Evolutionary conservation across 2,888 invertebrate genomes (phyloP).

Genomic region (Parasteatoda lunata): DNA sequence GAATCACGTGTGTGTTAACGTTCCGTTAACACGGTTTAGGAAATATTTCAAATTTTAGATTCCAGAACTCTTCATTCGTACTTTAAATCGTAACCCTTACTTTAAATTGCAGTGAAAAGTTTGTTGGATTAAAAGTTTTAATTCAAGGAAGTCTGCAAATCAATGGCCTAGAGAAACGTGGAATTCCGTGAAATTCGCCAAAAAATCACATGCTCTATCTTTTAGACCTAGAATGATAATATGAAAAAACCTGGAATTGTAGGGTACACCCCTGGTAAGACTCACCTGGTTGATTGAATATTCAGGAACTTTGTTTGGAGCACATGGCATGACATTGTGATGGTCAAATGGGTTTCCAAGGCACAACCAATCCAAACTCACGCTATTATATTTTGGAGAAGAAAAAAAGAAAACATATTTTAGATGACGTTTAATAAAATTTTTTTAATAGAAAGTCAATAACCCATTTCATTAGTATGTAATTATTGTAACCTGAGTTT

Average conservation of each 20-base stretch:
- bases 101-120: too few species aligned
- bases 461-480: neutral
- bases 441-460: neutral
- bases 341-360: constrained; percentile 96
- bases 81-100: too few species aligned
- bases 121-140: too few species aligned
- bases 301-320: constrained; percentile 95
- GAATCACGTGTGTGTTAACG: too few species aligned
- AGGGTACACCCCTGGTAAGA: neutral
- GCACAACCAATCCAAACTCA: constrained; percentile 92
- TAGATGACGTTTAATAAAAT: neutral
- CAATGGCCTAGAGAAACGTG: too few species aligned
- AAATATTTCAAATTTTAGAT: too few species aligned
- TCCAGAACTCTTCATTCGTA: too few species aligned
- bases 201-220: neutral
- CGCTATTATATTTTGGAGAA: constrained; percentile 72
- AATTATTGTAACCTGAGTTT: constrained; percentile 79
- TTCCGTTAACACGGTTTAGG: too few species aligned
- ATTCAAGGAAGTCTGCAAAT: too few species aligned
- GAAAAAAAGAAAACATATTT: neutral
- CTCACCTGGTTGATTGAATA: constrained; percentile 92
- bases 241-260: too few species aligned
- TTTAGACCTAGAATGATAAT: too few species aligned
- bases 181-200: too few species aligned
- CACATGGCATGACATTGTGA: constrained; percentile 94